Evolutionary conservation across 2,888 invertebrate genomes (phyloP), one percentile per base, ranked within the genome.

Genomic region (Choreutis nemorana): DNA sequence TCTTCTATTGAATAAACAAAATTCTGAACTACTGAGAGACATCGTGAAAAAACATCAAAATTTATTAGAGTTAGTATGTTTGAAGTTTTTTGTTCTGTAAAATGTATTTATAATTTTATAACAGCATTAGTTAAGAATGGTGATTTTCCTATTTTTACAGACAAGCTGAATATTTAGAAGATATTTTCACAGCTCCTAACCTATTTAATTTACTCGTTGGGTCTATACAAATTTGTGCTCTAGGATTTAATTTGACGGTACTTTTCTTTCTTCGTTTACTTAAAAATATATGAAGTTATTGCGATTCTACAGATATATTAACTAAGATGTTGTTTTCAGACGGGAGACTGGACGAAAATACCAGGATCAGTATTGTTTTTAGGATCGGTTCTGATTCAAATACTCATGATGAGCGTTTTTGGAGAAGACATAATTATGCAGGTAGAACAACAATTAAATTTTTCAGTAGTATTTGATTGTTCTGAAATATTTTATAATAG

Each of bases 231-330:
- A 73, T 73, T 46, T 75, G 75, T 36, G 72, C 64, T 14, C 55
- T 72, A 6, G 70, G 71, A 29, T 75, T 75, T 39, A 71, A 66
- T 49, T 47, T 75, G 35, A 64, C 60, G 55, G 75, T 73, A 53
- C 5, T 23, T 6, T 6, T 18, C 18, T 8, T 18, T 18, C 18
- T 6, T 6, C 18, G 5, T 18, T 18, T 18, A 18, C 18, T 18
- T 18, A 18, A 18, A 18, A 18, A 18, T n/a, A n/a, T n/a, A n/a
- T n/a, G n/a, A n/a, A n/a, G n/a, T n/a, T n/a, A n/a, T n/a, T n/a
- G n/a, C n/a, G n/a, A n/a, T n/a, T n/a, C 14, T 21, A 20, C 27
- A 10, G 6, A 30, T 14, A 9, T 16, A 4, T 7, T 24, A 14
- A 13, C 11, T 14, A 24, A 5, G 8, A 8, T 24, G n/a, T 24